Evolutionary conservation across 2,888 invertebrate genomes (phyloP).

Genomic region (Xylocampa areola): DNA sequence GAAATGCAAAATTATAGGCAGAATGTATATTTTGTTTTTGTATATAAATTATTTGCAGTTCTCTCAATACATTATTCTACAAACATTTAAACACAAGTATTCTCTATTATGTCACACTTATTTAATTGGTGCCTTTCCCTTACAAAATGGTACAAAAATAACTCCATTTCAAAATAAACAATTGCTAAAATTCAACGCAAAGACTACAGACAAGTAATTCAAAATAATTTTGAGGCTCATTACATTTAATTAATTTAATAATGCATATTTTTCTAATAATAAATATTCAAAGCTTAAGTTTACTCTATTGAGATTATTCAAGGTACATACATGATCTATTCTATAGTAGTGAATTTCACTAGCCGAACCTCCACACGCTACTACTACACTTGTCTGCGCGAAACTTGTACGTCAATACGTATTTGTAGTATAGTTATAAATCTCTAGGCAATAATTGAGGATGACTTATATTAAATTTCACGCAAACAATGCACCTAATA

Average conservation of each 20-base stretch:
- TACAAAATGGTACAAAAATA: conserved; percentile 80
- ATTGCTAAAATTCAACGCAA: conserved; percentile 51
- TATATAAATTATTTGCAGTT: conserved; percentile 88
- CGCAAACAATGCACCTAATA: conserved; percentile 27
- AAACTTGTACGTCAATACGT: no score
- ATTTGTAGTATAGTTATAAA: no score
- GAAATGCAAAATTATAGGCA: conserved; percentile 76
- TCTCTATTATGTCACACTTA: conserved; percentile 87
- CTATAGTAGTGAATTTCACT: conserved; percentile 78
- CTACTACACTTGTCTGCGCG: conserved; percentile 20
- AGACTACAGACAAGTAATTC: conserved; percentile 55
- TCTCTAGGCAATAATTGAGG: no score
- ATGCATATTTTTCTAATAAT: conserved; percentile 49
- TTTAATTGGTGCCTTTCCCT: conserved; percentile 78
- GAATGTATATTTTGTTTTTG: conserved; percentile 85
- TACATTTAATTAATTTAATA: conserved; percentile 29
- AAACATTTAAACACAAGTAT: conserved; percentile 73
- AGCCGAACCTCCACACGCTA: conserved; percentile 66
- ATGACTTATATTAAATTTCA: conserved; percentile 15
- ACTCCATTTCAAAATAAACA: conserved; percentile 66
- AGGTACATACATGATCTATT: conserved; percentile 75
- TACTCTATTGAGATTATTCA: conserved; percentile 85
- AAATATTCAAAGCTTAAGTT: conserved; percentile 51
- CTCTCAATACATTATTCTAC: conserved; percentile 83
- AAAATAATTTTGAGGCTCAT: conserved; percentile 65